Percentiles rank a stretch among this genome's conserved stretches.
These are phyloP conservation scores for Acleris emargana DNA, from an alignment of 2,888 invertebrate genomes.

Conservation along the genomic window DNA sequence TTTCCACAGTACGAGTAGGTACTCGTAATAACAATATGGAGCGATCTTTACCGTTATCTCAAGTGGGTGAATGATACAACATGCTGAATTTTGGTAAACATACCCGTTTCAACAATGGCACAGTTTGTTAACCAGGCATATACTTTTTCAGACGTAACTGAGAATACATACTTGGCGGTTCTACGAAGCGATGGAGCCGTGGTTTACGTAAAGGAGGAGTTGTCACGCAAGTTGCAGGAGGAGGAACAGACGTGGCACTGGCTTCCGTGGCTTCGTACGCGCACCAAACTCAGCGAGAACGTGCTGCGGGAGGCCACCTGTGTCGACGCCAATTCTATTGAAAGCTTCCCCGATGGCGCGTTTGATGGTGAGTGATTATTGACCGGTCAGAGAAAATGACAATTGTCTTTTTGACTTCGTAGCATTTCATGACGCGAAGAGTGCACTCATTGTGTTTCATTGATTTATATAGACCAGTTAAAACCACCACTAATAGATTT, in stretches of 20 bases:
- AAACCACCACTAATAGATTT: too few relatives aligned
- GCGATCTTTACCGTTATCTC: conserved; percentile 23
- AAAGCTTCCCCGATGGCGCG: conserved; percentile 83
- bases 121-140: too few relatives aligned
- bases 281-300: conserved; percentile 58
- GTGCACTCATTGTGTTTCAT: too few relatives aligned
- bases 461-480: too few relatives aligned
- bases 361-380: conserved; percentile 61
- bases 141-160: conserved; percentile 55
- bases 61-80: conserved; percentile 14
- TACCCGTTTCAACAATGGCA: too few relatives aligned
- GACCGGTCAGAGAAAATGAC: too few relatives aligned
- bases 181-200: conserved; percentile 58
- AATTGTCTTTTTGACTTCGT: too few relatives aligned
- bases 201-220: conserved; percentile 57
- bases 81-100: conserved; percentile 13
- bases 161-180: conserved; percentile 45
- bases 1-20: too few relatives aligned
- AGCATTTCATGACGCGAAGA: too few relatives aligned
- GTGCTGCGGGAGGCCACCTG: conserved; percentile 54
- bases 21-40: not conserved
- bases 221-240: conserved; percentile 58
- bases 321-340: conserved; percentile 62
- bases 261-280: conserved; percentile 72
- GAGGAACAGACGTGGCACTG: conserved; percentile 71